Conservation (phyloP, 2,113 vertebrate species). For the Eurystomus gularis region DNA sequence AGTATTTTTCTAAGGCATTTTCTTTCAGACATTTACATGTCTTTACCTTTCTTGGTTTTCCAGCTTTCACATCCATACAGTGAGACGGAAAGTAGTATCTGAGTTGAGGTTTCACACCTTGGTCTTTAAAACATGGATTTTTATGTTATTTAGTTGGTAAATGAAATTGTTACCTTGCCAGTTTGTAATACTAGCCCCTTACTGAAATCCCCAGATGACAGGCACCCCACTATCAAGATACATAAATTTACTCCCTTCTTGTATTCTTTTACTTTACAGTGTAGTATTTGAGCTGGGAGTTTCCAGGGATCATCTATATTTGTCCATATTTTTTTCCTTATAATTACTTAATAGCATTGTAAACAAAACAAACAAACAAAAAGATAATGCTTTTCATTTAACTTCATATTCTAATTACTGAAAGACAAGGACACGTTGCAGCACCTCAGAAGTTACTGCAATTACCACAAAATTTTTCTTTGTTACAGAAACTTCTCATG, state of each 20-base stretch:
- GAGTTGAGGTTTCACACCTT: conserved; percentile 47
- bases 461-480: not conserved
- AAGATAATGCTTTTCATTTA: not conserved
- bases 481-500: not conserved
- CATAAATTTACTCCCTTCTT: not conserved
- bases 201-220: conserved; percentile 6
- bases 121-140: conserved; percentile 41
- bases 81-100: conserved; percentile 44
- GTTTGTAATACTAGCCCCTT: not conserved
- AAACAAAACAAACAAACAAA: not conserved
- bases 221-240: not conserved
- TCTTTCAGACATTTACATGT: conserved; percentile 57
- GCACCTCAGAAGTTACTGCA: not conserved
- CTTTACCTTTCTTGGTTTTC: conserved; percentile 56
- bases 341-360: not conserved
- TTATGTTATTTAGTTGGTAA: conserved; percentile 38
- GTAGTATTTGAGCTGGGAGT: not conserved
- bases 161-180: conserved; percentile 31
- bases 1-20: conserved; percentile 61
- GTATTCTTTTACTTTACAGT: not conserved
- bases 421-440: not conserved
- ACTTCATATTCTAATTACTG: not conserved
- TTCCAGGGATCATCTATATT: not conserved
- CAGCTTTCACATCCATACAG: conserved; percentile 59
- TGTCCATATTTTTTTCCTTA: not conserved